Evolutionary conservation across 2,888 invertebrate genomes (phyloP).

Genomic region (Limnephilus marmoratus): DNA sequence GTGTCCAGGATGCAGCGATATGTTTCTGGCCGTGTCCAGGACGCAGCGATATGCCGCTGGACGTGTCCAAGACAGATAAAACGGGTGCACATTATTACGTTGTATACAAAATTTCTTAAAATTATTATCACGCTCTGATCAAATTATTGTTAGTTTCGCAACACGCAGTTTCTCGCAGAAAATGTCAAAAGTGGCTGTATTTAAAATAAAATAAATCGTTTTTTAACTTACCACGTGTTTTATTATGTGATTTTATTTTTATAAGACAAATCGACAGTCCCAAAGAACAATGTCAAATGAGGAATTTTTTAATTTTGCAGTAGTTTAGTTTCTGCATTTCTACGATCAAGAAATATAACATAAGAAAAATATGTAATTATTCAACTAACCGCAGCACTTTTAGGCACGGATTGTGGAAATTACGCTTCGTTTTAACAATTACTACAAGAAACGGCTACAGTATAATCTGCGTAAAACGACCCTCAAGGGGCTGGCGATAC

Average conservation of each 20-base stretch:
- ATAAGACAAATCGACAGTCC: no score
- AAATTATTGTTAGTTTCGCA: slow-evolving; percentile 53
- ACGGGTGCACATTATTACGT: background rate
- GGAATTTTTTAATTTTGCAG: no score
- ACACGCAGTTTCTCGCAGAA: slow-evolving; percentile 54
- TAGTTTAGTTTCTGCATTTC: no score
- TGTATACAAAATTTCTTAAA: background rate
- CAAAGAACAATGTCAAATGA: no score
- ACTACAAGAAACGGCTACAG: no score
- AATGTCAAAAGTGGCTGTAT: slow-evolving; percentile 63
- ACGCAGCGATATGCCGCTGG: slow-evolving; percentile 55
- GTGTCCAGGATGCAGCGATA: background rate
- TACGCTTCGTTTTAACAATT: no score
- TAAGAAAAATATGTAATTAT: no score
- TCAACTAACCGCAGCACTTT: no score
- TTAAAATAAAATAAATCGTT: slow-evolving; percentile 66
- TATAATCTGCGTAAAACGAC: no score
- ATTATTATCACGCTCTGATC: slow-evolving; percentile 42
- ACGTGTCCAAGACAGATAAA: background rate
- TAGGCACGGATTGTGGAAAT: no score
- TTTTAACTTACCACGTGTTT: slow-evolving; percentile 61
- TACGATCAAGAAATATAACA: no score
- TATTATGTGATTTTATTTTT: background rate
- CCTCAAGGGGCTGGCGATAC: no score
- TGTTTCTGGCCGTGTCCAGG: slow-evolving; percentile 34